A percentile compares a stretch with the other conserved stretches of the same genome.
These are phyloP conservation scores for Hystrix brachyura DNA, from an alignment of 2,113 vertebrate genomes.

Conservation along the genomic window DNA sequence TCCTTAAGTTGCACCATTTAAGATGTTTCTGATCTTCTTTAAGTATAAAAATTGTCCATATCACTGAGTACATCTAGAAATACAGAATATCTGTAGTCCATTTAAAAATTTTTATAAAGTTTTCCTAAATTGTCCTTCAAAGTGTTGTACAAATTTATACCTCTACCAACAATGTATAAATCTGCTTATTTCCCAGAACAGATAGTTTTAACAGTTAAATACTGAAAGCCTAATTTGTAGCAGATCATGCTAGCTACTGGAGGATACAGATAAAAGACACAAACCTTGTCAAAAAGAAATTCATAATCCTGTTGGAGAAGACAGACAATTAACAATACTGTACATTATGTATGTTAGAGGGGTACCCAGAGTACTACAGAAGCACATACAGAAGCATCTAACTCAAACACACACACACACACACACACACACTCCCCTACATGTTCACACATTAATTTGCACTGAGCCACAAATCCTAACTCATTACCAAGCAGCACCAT, in stretches of 20 bases:
- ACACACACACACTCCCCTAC: too few species aligned
- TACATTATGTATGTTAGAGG: conserved; percentile 24
- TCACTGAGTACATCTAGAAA: conserved; percentile 45
- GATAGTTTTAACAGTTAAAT: conserved; percentile 58
- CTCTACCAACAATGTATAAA: background rate
- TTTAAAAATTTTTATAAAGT: conserved; percentile 55
- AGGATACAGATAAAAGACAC: conserved; percentile 69
- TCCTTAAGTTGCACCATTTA: background rate
- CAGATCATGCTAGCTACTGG: conserved; percentile 34
- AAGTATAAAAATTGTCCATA: conserved; percentile 41
- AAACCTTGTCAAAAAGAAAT: conserved; percentile 76
- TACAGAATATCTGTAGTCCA: background rate
- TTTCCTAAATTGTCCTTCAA: conserved; percentile 52
- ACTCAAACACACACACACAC: background rate
- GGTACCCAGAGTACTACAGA: background rate
- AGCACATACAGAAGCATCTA: background rate
- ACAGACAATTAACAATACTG: conserved; percentile 65
- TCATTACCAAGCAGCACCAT: too few species aligned
- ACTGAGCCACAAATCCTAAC: too few species aligned
- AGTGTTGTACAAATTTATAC: background rate
- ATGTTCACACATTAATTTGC: too few species aligned
- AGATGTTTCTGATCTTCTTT: conserved; percentile 22
- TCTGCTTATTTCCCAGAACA: conserved; percentile 34
- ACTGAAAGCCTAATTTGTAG: conserved; percentile 29
- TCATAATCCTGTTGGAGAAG: conserved; percentile 70